Base-by-base conservation (phyloP, 2,888 invertebrate species). In the Julus scandinavius region DNA sequence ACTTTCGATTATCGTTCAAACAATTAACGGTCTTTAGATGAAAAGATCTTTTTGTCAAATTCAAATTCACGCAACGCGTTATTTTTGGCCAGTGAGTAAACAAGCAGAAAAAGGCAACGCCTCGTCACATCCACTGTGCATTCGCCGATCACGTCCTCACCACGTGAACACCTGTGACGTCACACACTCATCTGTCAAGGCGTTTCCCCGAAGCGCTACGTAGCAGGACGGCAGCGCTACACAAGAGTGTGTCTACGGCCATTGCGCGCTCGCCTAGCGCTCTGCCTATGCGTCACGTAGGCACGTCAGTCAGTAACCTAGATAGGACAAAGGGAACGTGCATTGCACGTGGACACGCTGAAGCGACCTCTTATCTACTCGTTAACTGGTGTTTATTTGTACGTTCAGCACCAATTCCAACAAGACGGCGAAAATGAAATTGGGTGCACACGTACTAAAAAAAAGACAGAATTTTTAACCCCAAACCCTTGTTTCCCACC, bases 151-250 rank as follows among this genome's bases (percentile, higher is more conserved):
- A 87, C 87, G 87, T 40, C 80, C 80, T 38, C 49, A 87, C 93
- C 94, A 96, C 94, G 95, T 96, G 96, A 95, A 93, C 94, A 94
- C 92, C 72, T 5, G 15, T 84, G 83, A 87, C 87, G 87, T 87
- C 54, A 49, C 40, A 3, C 45, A n/a, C 85, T 85, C 72, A 85
- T 85, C 85, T 85, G 41, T 17, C 38, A 85, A 20, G 20, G 54
- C 15, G 50, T 50, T 50, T 50, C 50, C 50, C 50, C 54, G 54
- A 11, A 7, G 1, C 45, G 85, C 85, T 85, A 1, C 17, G 49
- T 13, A 85, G 85, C 41, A n/a, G 17, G 11, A 63, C 58, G 58
- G 5, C 17, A 58, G 58, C 58, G 58, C 58, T 58, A 17, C 17
- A 5, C 58, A 17, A 13, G 15, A 2, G 58, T 17, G 5, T 17